A percentile compares a stretch with the other conserved stretches of the same genome.
phyloP scores from a whole-genome alignment of 2,797 vertebrate species.

The Salarias fasciatus region DNA sequence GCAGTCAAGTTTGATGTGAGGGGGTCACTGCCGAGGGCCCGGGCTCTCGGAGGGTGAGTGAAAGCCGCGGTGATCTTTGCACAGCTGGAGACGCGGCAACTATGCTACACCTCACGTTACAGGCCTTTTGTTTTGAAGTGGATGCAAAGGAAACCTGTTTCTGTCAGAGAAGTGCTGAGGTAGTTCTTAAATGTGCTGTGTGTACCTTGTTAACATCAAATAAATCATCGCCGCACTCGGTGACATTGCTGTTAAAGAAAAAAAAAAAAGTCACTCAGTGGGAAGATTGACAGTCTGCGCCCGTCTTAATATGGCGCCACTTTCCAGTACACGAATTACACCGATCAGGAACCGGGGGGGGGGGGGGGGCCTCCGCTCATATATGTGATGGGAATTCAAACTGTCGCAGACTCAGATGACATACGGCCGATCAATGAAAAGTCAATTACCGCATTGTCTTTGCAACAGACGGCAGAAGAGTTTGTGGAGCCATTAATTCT shows the following conservation, averaged over 20 bases:
- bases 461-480: slow-evolving; percentile 16
- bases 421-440: slow-evolving; percentile 5
- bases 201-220: slow-evolving; percentile 27
- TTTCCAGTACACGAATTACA: neutral
- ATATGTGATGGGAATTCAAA: slow-evolving; percentile 20
- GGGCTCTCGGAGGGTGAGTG: slow-evolving; percentile 48
- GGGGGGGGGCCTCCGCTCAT: neutral
- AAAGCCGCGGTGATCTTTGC: slow-evolving; percentile 70
- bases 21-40: slow-evolving; percentile 67
- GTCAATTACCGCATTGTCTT: slow-evolving; percentile 11
- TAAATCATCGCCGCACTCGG: slow-evolving; percentile 9
- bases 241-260: slow-evolving; percentile 3
- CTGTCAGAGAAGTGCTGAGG: slow-evolving; percentile 27
- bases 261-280: neutral
- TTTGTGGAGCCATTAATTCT: slow-evolving; percentile 16
- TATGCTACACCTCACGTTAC: slow-evolving; percentile 45
- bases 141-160: slow-evolving; percentile 41
- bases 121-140: slow-evolving; percentile 34
- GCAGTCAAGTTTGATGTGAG: slow-evolving; percentile 78
- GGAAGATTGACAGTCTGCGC: slow-evolving; percentile 1
- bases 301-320: slow-evolving; percentile 4
- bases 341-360: neutral
- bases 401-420: slow-evolving; percentile 13
- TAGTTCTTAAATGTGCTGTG: slow-evolving; percentile 13
- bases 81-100: slow-evolving; percentile 64